phyloP scores from a whole-genome alignment of 1,140 invertebrate genomes.

The Drosophila yakuba region DNA sequence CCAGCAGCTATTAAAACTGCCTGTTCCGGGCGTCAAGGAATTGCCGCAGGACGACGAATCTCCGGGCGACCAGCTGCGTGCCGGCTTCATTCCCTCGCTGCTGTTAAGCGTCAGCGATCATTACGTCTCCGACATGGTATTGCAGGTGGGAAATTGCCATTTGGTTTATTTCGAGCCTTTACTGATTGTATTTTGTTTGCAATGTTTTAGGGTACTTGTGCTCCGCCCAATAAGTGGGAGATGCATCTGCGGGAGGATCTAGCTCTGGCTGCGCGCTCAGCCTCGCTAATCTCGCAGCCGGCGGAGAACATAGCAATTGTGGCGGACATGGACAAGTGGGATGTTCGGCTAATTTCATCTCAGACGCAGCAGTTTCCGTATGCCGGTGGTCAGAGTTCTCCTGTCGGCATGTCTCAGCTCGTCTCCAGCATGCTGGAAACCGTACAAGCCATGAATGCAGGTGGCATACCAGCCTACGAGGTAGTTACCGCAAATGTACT shows the following conservation, averaged over 20 bases:
- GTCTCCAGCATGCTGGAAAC: slow-evolving; percentile 94
- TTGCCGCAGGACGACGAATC: slow-evolving; percentile 78
- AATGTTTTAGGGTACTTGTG: slow-evolving; percentile 72
- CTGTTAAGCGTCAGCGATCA: slow-evolving; percentile 89
- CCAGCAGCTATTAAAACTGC: slow-evolving; percentile 72
- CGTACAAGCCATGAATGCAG: slow-evolving; percentile 89
- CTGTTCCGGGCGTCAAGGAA: slow-evolving; percentile 76
- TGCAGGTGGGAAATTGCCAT: slow-evolving; percentile 86
- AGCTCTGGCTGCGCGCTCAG: slow-evolving; percentile 86
- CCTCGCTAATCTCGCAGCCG: slow-evolving; percentile 88
- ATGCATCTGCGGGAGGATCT: slow-evolving; percentile 86
- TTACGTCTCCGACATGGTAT: slow-evolving; percentile 91
- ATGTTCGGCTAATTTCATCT: slow-evolving; percentile 86
- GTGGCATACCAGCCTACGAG: slow-evolving; percentile 86
- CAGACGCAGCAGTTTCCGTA: slow-evolving; percentile 85
- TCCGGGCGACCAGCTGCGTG: slow-evolving; percentile 67
- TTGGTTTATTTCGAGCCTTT: neutral
- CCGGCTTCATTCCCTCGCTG: slow-evolving; percentile 86
- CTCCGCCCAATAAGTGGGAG: slow-evolving; percentile 86
- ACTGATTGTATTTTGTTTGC: neutral
- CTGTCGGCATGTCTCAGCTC: slow-evolving; percentile 92
- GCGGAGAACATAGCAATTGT: slow-evolving; percentile 93
- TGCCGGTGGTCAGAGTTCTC: slow-evolving; percentile 83
- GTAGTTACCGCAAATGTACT: slow-evolving; percentile 57
- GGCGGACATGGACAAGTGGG: slow-evolving; percentile 93